Evolutionary conservation across 2,888 invertebrate genomes (phyloP).

Genomic region (Scrobipalpa costella): DNA sequence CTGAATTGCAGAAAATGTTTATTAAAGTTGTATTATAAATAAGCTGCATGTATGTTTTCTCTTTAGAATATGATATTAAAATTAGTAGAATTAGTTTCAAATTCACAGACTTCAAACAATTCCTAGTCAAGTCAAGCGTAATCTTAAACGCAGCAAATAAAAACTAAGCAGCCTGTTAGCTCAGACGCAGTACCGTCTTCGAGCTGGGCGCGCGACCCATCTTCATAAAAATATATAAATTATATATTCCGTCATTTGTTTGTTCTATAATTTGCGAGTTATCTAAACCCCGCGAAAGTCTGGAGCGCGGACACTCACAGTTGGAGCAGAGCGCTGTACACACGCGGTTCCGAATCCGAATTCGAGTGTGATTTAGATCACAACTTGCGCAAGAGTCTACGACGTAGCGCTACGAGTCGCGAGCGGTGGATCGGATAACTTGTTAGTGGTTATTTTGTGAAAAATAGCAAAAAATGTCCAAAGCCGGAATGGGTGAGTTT

Average conservation of each 20-base stretch:
- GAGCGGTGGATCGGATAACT: slow-evolving; percentile 3
- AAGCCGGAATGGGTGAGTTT: slow-evolving; percentile 8
- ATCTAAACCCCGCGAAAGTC: slow-evolving; percentile 51
- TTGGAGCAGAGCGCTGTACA: slow-evolving; percentile 54
- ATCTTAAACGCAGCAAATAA: background rate
- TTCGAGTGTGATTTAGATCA: slow-evolving; percentile 45
- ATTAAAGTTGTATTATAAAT: too few relatives aligned
- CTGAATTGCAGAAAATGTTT: too few relatives aligned
- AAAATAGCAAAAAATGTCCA: slow-evolving; percentile 14
- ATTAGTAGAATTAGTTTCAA: background rate
- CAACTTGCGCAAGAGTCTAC: slow-evolving; percentile 50
- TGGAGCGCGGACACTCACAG: slow-evolving; percentile 57
- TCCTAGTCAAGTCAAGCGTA: background rate
- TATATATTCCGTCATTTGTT: slow-evolving; percentile 40
- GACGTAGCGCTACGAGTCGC: slow-evolving; percentile 56
- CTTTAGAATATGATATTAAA: background rate
- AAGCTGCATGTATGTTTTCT: background rate
- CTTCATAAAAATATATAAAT: slow-evolving; percentile 39
- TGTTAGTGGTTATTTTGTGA: slow-evolving; percentile 13
- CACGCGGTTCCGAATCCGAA: slow-evolving; percentile 48
- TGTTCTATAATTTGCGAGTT: slow-evolving; percentile 57
- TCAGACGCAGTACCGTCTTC: slow-evolving; percentile 15
- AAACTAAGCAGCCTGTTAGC: slow-evolving; percentile 8
- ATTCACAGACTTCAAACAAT: background rate
- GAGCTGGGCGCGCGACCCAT: slow-evolving; percentile 39